These are phyloP conservation scores for Athene noctua DNA, from an alignment of 2,113 vertebrate species.

Conservation along the genomic window DNA sequence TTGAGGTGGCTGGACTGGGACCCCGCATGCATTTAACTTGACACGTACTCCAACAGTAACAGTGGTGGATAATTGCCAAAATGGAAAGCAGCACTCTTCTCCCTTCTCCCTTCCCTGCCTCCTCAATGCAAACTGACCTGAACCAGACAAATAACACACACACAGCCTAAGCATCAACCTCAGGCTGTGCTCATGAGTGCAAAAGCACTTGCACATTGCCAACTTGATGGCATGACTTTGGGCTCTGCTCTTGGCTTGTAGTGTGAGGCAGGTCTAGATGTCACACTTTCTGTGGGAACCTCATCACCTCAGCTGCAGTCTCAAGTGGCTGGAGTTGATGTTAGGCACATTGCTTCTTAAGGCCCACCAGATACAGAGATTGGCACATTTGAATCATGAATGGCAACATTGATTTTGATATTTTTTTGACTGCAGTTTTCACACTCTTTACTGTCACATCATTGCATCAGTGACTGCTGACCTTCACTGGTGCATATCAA, in stretches of 20 bases:
- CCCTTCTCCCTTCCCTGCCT: neutral
- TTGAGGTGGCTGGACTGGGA: neutral
- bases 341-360: neutral
- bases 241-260: neutral
- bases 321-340: neutral
- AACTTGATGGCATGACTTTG: neutral
- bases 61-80: neutral
- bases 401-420: neutral
- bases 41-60: neutral
- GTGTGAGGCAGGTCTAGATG: neutral
- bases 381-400: neutral
- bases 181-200: neutral
- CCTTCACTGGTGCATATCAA: neutral
- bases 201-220: neutral
- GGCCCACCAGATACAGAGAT: neutral
- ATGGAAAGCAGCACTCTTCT: neutral
- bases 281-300: rapidly evolving
- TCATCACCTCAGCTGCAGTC: neutral
- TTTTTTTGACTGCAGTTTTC: neutral
- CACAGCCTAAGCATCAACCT: neutral
- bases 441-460: neutral
- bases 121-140: neutral
- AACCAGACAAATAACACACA: neutral
- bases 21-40: neutral
- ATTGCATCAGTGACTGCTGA: neutral